phyloP scores from a whole-genome alignment of 1,140 invertebrate genomes.

The Eueides isabella region DNA sequence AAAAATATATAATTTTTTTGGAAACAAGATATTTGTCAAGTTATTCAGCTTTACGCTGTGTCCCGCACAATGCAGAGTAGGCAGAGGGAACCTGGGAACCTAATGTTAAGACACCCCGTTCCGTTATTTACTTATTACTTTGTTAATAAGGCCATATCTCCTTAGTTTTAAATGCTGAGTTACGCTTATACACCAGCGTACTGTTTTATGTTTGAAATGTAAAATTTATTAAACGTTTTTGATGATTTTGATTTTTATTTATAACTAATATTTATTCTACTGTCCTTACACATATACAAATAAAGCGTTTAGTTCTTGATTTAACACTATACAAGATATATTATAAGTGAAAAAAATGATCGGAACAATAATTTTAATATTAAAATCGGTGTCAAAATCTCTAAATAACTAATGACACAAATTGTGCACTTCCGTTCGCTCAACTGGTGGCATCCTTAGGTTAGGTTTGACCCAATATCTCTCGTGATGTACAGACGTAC shows the following conservation, averaged over 20 bases:
- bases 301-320: too few species aligned
- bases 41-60: too few species aligned
- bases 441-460: slow-evolving; percentile 57
- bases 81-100: too few species aligned
- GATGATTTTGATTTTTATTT: slow-evolving; percentile 45
- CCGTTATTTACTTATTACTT: not conserved
- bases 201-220: slow-evolving; percentile 70
- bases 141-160: slow-evolving; percentile 7
- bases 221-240: slow-evolving; percentile 74
- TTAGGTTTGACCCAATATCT: slow-evolving; percentile 40
- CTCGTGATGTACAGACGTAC: not conserved
- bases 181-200: slow-evolving; percentile 34
- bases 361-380: not conserved
- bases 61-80: too few species aligned
- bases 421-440: slow-evolving; percentile 53
- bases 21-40: too few species aligned
- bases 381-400: slow-evolving; percentile 1
- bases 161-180: not conserved
- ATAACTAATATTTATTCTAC: not conserved
- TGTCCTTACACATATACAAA: too few species aligned
- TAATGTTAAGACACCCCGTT: too few species aligned
- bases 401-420: slow-evolving; percentile 44
- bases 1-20: too few species aligned
- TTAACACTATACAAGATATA: too few species aligned
- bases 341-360: too few species aligned